phyloP scores from a whole-genome alignment of 37 sponge, comb jelly and placozoan species.

The Halichondria panicea region DNA sequence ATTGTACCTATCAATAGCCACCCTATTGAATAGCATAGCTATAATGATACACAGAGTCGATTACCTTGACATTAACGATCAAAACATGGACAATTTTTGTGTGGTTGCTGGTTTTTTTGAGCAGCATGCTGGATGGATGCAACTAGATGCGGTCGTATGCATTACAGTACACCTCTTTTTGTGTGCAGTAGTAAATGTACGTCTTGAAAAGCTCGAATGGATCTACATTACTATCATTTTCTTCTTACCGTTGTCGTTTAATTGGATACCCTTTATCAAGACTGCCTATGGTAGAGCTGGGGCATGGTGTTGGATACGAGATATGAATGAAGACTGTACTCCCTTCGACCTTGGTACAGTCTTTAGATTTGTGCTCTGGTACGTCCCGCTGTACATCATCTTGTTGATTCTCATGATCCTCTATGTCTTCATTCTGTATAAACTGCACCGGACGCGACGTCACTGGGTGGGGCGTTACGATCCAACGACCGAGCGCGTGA shows the following conservation, averaged over 20 bases:
- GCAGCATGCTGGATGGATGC: not conserved
- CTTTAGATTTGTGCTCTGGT: conserved; percentile 42
- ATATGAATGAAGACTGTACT: not conserved
- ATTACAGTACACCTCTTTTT: conserved; percentile 32
- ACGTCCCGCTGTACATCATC: conserved; percentile 44
- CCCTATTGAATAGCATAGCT: conserved; percentile 30
- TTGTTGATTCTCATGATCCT: conserved; percentile 14
- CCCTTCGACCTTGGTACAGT: conserved; percentile 10
- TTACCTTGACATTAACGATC: conserved; percentile 4
- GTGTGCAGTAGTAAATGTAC: conserved; percentile 8
- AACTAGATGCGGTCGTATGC: conserved; percentile 23
- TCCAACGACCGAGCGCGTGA: not conserved
- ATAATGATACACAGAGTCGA: conserved; percentile 32
- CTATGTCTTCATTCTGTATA: conserved; percentile 13
- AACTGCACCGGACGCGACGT: not conserved
- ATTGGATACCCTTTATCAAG: conserved; percentile 61
- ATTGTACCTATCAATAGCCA: conserved; percentile 62
- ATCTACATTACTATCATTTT: conserved; percentile 30
- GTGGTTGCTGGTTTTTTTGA: conserved; percentile 38
- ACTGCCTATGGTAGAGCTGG: conserved; percentile 62
- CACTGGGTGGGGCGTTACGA: not conserved
- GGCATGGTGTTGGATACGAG: conserved; percentile 75
- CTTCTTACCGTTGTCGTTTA: conserved; percentile 31
- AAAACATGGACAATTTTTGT: not conserved
- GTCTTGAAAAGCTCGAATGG: conserved; percentile 1